Conservation (phyloP, 35 echinoderm and acorn worm genomes). For the Ophiothrix spiculata region DNA sequence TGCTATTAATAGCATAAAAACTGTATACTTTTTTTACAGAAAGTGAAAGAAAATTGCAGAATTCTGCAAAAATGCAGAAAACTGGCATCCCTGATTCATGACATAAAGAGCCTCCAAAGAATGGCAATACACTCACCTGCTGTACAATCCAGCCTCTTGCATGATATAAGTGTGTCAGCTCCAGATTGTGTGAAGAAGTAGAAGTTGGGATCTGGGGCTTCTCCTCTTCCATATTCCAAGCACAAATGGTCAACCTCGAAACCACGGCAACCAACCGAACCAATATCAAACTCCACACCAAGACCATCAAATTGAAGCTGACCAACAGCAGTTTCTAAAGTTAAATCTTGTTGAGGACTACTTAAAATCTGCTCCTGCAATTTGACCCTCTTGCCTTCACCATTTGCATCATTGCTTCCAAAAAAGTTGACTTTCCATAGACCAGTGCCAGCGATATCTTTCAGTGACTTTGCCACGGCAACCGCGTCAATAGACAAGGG, state of each 20-base stretch:
- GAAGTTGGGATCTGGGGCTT: slow-evolving; percentile 25
- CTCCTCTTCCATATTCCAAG: slow-evolving; percentile 58
- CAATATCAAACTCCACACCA: slow-evolving; percentile 28
- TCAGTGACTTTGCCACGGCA: slow-evolving; percentile 19
- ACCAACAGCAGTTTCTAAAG: slow-evolving; percentile 21
- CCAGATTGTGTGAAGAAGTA: slow-evolving; percentile 32
- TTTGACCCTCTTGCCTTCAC: slow-evolving; percentile 43
- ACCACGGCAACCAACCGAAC: slow-evolving; percentile 55
- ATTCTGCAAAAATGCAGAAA: too few relatives aligned
- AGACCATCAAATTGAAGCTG: slow-evolving; percentile 31
- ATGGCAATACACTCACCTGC: slow-evolving; percentile 34
- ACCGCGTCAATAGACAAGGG: slow-evolving; percentile 44
- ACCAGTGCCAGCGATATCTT: slow-evolving; percentile 55
- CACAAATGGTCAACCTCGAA: slow-evolving; percentile 43
- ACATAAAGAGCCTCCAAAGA: too few relatives aligned
- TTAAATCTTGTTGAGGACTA: slow-evolving; percentile 14
- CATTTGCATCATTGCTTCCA: slow-evolving; percentile 61
- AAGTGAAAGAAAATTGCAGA: too few relatives aligned
- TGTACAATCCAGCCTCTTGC: slow-evolving; percentile 48
- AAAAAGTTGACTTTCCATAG: slow-evolving; percentile 73
- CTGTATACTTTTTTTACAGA: too few relatives aligned
- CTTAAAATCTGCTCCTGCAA: slow-evolving; percentile 46
- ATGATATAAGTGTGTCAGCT: slow-evolving; percentile 38
- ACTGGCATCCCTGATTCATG: too few relatives aligned
- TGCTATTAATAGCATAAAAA: too few relatives aligned